phyloP scores from a whole-genome alignment of 2,888 invertebrate genomes.

The Microctonus aethiopoides region DNA sequence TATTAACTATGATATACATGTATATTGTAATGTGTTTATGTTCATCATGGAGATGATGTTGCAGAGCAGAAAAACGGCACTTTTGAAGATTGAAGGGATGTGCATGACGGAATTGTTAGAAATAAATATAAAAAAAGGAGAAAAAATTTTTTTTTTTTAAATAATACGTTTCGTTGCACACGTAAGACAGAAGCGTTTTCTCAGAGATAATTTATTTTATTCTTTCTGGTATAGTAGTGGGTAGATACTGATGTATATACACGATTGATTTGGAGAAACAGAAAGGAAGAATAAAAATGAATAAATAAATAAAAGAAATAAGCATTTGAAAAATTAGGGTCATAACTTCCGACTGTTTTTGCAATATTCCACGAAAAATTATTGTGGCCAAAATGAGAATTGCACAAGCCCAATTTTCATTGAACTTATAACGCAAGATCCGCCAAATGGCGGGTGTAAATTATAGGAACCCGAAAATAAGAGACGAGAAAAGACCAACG shows the following conservation, averaged over 20 bases:
- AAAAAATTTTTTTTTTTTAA: not conserved
- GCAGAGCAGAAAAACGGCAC: not conserved
- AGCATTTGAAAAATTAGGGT: not conserved
- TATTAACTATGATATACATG: not conserved
- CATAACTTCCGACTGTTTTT: slow-evolving; percentile 2
- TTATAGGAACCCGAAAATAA: slow-evolving; percentile 22
- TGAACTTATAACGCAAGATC: not conserved
- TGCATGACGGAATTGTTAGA: not conserved
- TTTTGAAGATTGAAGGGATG: slow-evolving; percentile 1
- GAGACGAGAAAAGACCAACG: slow-evolving; percentile 1
- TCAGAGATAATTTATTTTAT: not conserved
- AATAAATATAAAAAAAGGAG: not conserved
- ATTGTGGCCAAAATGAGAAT: not conserved
- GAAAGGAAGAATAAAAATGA: not conserved
- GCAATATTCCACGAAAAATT: not conserved
- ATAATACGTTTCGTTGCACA: not conserved
- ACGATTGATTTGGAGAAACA: not conserved
- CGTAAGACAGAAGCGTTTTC: not conserved
- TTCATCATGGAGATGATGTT: not conserved
- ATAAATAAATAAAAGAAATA: not conserved
- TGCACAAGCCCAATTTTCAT: not conserved
- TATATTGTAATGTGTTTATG: not conserved
- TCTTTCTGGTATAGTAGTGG: no score
- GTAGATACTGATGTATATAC: not conserved
- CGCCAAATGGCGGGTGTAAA: slow-evolving; percentile 12